Conservation (phyloP, 2,113 vertebrate genomes). For the Lepidiolamprologus cunningtoni region DNA sequence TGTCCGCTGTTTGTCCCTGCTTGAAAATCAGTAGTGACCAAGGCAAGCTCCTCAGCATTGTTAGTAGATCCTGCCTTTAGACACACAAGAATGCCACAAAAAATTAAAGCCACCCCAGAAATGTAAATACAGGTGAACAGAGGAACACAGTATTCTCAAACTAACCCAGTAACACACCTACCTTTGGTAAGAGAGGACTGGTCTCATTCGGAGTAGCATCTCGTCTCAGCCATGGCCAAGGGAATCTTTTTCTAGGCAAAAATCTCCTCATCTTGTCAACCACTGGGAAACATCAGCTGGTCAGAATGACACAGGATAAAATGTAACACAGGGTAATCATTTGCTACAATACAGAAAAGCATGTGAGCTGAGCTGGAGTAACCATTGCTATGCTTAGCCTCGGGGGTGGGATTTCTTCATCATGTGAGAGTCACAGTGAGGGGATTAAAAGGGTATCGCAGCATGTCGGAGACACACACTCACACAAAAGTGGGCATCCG, state of each 20-base stretch:
- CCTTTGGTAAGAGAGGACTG: constrained; percentile 79
- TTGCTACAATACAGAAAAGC: not conserved
- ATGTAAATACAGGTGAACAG: not conserved
- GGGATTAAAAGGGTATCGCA: constrained; percentile 59
- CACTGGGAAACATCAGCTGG: not conserved
- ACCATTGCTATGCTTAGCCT: constrained; percentile 9
- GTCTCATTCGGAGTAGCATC: constrained; percentile 43
- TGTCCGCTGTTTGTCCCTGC: not conserved
- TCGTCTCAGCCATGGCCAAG: constrained; percentile 28
- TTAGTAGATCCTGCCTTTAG: constrained; percentile 16
- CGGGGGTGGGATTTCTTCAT: constrained; percentile 43
- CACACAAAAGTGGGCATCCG: not conserved
- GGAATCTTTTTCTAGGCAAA: constrained; percentile 3
- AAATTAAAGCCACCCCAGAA: not conserved
- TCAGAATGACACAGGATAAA: not conserved
- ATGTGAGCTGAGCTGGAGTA: constrained; percentile 32
- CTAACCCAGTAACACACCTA: constrained; percentile 37
- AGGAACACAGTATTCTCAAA: not conserved
- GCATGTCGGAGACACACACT: not conserved
- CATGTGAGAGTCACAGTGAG: constrained; percentile 79
- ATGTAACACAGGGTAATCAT: not conserved
- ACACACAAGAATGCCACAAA: not conserved
- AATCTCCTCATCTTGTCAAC: constrained; percentile 46
- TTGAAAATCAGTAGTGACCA: constrained; percentile 3
- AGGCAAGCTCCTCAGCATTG: not conserved